Evolutionary conservation across 1,140 invertebrate species (phyloP).

Genomic region (Caerostris extrusa): DNA sequence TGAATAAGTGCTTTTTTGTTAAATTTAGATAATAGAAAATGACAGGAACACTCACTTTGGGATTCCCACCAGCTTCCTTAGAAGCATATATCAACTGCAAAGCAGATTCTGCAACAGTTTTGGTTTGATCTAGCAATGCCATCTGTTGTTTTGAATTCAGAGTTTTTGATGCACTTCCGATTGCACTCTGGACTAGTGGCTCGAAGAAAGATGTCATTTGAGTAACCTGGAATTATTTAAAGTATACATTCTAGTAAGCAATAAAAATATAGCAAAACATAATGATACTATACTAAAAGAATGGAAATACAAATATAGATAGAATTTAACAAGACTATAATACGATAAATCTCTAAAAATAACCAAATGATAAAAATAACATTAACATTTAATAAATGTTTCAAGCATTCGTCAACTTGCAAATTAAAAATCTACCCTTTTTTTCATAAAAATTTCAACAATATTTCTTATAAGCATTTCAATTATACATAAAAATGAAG

Average conservation of each 20-base stretch:
- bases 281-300: not conserved
- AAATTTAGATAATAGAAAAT: too few species aligned
- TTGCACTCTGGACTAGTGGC: conserved; percentile 90
- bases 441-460: too few species aligned
- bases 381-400: not conserved
- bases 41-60: conserved; percentile 84
- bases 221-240: conserved; percentile 83
- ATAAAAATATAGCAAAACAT: not conserved
- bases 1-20: too few species aligned
- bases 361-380: not conserved
- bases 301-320: not conserved
- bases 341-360: not conserved
- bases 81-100: conserved; percentile 91
- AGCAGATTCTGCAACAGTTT: conserved; percentile 95
- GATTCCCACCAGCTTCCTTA: conserved; percentile 96
- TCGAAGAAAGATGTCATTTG: conserved; percentile 92
- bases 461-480: too few species aligned
- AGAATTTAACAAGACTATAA: not conserved
- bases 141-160: conserved; percentile 94
- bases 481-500: too few species aligned
- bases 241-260: not conserved
- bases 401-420: too few species aligned
- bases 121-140: conserved; percentile 93
- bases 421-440: too few species aligned
- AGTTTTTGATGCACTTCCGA: conserved; percentile 92